Conservation (phyloP, 1,140 invertebrate genomes). For the Hypsibius dujardini region DNA sequence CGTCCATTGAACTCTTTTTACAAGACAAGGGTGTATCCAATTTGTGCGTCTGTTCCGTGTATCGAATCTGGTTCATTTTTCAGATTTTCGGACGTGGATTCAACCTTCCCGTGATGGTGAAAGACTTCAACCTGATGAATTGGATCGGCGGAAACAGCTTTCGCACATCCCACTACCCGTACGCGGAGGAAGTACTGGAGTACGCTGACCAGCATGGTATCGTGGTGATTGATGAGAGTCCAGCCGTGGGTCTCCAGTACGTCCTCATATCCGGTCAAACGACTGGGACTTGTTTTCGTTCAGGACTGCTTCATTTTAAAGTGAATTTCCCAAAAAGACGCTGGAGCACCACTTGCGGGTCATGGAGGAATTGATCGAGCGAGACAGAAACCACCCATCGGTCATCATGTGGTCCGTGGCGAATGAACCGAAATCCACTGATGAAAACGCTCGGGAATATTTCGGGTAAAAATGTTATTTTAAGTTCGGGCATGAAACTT, state of each 20-base stretch:
- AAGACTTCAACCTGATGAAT: conserved; percentile 80
- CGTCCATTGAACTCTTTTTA: no score
- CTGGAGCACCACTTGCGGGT: conserved; percentile 61
- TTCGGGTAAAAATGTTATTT: no score
- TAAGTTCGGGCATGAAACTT: no score
- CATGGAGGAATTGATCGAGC: conserved; percentile 57
- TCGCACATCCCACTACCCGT: conserved; percentile 94
- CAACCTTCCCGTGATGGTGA: conserved; percentile 62
- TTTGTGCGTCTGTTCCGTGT: no score
- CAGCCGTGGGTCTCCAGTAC: conserved; percentile 72
- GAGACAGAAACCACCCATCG: conserved; percentile 81
- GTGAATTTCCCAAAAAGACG: conserved; percentile 42
- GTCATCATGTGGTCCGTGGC: conserved; percentile 91
- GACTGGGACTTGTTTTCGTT: conserved; percentile 10
- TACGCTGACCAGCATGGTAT: conserved; percentile 79
- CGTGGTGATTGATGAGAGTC: conserved; percentile 86
- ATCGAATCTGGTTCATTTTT: conserved; percentile 21
- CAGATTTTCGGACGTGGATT: conserved; percentile 70
- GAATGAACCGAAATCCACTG: conserved; percentile 65
- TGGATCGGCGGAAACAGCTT: conserved; percentile 90
- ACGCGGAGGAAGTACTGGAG: conserved; percentile 92
- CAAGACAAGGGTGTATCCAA: no score
- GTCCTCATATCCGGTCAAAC: conserved; percentile 23
- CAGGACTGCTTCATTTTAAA: conserved; percentile 42
- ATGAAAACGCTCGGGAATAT: conserved; percentile 51